Percentiles rank a stretch among this genome's conserved stretches.
phyloP scores from a whole-genome alignment of 2,888 invertebrate genomes.

The Choristoneura rosaceana region DNA sequence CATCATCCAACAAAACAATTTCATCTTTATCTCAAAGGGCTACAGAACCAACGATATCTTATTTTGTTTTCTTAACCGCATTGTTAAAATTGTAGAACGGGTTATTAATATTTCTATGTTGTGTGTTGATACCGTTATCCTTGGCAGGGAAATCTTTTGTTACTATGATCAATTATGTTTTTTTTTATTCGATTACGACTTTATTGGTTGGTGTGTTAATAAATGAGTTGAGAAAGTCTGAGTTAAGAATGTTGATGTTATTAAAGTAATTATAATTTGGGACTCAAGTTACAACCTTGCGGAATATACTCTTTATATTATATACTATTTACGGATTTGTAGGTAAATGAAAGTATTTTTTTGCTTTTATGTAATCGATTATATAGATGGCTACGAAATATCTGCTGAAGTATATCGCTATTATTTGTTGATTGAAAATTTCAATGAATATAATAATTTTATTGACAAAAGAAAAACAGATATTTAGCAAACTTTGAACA shows the following conservation, averaged over 20 bases:
- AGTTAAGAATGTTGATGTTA: neutral
- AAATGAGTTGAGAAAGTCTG: neutral
- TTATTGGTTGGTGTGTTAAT: constrained; percentile 5
- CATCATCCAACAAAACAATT: neutral
- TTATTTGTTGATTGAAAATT: no score
- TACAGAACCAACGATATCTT: neutral
- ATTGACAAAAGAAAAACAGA: no score
- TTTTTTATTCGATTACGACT: constrained; percentile 21
- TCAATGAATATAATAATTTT: no score
- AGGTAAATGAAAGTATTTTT: no score
- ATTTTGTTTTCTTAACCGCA: neutral
- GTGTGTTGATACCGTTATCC: constrained; percentile 35
- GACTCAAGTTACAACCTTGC: neutral
- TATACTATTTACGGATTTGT: neutral
- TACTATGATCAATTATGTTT: constrained; percentile 24
- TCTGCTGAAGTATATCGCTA: no score
- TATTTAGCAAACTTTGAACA: no score
- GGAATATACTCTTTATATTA: no score
- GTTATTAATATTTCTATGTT: constrained; percentile 41
- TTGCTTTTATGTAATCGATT: no score
- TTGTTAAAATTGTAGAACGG: constrained; percentile 23
- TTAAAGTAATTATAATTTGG: neutral
- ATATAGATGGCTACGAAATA: no score
- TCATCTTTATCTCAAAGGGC: constrained; percentile 2
- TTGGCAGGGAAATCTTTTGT: constrained; percentile 34